Evolutionary conservation across 1,140 invertebrate species (phyloP).

Genomic region (Anastrepha ludens): DNA sequence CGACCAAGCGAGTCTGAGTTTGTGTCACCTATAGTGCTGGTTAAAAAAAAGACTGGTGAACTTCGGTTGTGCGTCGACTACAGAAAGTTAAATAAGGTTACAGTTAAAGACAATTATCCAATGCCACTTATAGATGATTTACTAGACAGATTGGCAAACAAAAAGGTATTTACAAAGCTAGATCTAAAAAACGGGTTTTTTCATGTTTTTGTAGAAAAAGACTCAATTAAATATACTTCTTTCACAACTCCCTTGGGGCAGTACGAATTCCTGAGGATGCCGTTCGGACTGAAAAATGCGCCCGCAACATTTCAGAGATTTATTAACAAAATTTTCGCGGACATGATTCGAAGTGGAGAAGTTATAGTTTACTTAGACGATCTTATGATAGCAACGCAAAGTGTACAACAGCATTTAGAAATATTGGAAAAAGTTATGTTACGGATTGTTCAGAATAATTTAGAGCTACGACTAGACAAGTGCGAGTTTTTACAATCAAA

Average conservation of each 20-base stretch:
- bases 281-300: conserved; percentile 67
- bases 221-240: conserved; percentile 63
- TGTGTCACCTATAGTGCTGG: too few relatives aligned
- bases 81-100: too few relatives aligned
- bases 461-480: conserved; percentile 72
- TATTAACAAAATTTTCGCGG: conserved; percentile 70
- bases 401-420: conserved; percentile 51
- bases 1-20: too few relatives aligned
- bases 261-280: conserved; percentile 65
- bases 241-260: conserved; percentile 67
- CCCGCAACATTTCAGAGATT: conserved; percentile 69
- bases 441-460: conserved; percentile 65
- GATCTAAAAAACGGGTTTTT: too few relatives aligned
- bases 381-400: conserved; percentile 55
- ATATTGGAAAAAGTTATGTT: conserved; percentile 62
- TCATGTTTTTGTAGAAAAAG: too few relatives aligned
- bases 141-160: too few relatives aligned
- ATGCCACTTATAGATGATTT: too few relatives aligned
- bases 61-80: too few relatives aligned
- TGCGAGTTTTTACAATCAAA: conserved; percentile 63
- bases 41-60: too few relatives aligned
- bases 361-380: conserved; percentile 58
- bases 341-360: conserved; percentile 55
- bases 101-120: too few relatives aligned
- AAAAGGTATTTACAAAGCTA: too few relatives aligned